Evolutionary conservation across 2,113 vertebrate species (phyloP).

Genomic region (Cheilinus undulatus): DNA sequence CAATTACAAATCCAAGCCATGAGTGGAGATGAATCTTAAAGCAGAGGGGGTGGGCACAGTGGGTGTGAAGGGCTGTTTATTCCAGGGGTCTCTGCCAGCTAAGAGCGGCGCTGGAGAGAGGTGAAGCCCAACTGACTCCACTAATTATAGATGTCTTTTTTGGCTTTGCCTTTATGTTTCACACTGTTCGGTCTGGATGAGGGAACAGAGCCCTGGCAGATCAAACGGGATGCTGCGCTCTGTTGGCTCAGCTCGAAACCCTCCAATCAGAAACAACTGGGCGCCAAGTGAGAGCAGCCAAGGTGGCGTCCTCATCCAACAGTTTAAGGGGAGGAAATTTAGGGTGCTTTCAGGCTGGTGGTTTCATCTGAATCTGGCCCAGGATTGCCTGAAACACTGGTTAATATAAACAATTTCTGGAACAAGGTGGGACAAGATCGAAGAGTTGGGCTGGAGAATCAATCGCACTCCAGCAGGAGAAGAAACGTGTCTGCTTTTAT

Average conservation of each 20-base stretch:
- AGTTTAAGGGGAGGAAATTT: conserved; percentile 57
- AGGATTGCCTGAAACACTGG: conserved; percentile 30
- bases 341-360: conserved; percentile 27
- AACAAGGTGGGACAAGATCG: conserved; percentile 18
- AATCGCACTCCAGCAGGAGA: background rate
- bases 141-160: conserved; percentile 69
- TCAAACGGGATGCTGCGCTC: conserved; percentile 58
- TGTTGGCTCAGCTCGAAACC: conserved; percentile 50
- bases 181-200: conserved; percentile 53
- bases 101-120: conserved; percentile 26
- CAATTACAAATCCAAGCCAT: conserved; percentile 74
- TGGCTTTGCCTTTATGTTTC: conserved; percentile 52
- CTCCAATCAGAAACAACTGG: conserved; percentile 51
- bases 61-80: conserved; percentile 38
- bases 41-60: conserved; percentile 10
- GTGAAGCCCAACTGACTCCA: conserved; percentile 53
- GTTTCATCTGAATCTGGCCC: conserved; percentile 23
- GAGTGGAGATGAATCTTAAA: conserved; percentile 50
- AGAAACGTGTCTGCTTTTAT: conserved; percentile 14
- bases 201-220: conserved; percentile 60
- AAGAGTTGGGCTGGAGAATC: conserved; percentile 5
- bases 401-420: conserved; percentile 5
- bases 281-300: conserved; percentile 62
- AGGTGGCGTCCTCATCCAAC: conserved; percentile 58
- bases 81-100: conserved; percentile 37